These are phyloP conservation scores for Pedionomus torquatus DNA, from an alignment of 2,113 vertebrate species.

Conservation along the genomic window DNA sequence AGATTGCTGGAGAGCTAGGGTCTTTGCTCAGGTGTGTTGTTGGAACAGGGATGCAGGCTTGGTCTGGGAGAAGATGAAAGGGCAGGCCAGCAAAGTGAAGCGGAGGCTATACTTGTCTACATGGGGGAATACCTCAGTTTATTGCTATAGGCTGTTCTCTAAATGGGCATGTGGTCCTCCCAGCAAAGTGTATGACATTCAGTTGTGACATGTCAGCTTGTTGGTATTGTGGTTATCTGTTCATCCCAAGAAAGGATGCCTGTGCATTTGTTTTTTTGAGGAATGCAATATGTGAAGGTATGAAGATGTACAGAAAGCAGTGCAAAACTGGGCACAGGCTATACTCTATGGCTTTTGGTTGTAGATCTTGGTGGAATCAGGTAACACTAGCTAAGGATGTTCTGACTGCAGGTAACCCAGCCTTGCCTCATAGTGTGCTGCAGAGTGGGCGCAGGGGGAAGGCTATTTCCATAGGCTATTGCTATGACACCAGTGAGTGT, in stretches of 20 bases:
- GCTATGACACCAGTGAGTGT: background rate
- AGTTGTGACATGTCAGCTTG: rapidly evolving
- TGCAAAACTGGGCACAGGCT: background rate
- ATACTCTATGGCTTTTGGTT: background rate
- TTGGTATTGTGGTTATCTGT: background rate
- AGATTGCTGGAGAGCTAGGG: background rate
- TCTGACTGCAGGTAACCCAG: background rate
- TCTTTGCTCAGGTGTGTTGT: background rate
- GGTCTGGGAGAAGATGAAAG: background rate
- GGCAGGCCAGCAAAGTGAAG: background rate
- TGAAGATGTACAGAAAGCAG: background rate
- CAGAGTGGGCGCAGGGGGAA: background rate
- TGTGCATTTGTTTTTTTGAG: background rate
- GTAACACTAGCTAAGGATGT: background rate
- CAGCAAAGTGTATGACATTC: background rate
- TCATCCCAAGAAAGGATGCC: background rate
- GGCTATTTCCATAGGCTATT: background rate
- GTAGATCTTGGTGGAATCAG: background rate
- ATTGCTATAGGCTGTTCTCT: background rate
- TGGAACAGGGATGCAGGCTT: background rate
- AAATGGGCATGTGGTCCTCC: background rate
- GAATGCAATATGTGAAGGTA: background rate
- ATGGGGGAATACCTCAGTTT: background rate
- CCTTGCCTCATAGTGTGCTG: background rate
- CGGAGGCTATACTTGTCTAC: background rate